Evolutionary conservation across 1,140 invertebrate genomes (phyloP).

Genomic region (Euschistus heros): DNA sequence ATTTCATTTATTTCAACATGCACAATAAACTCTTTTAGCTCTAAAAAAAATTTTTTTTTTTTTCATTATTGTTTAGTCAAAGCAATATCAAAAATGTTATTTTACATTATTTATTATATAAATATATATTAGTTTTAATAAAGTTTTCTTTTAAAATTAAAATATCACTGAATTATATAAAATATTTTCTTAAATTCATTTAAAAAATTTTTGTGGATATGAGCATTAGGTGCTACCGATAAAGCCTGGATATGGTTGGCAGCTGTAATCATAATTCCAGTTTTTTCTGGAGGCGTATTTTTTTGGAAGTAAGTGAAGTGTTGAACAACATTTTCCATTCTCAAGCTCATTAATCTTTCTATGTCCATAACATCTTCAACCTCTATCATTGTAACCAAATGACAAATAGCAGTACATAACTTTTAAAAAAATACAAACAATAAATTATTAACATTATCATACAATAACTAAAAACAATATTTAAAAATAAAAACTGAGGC

Average conservation of each 20-base stretch:
- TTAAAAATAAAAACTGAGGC: background rate
- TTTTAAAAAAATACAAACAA: constrained; percentile 15
- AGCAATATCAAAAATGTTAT: no score
- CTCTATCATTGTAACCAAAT: constrained; percentile 14
- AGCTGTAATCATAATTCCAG: constrained; percentile 1
- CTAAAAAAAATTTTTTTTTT: no score
- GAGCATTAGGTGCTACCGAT: background rate
- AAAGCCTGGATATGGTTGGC: constrained; percentile 2
- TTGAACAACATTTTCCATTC: constrained; percentile 10
- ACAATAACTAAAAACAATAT: background rate
- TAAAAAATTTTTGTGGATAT: background rate
- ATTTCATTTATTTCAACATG: no score
- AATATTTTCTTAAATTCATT: background rate
- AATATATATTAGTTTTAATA: no score
- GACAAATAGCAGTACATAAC: constrained; percentile 24
- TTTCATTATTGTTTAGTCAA: no score
- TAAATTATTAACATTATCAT: background rate
- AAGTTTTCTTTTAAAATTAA: no score
- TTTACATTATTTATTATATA: no score
- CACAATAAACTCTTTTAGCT: no score
- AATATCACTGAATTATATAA: background rate
- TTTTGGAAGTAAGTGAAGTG: constrained; percentile 19
- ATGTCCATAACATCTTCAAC: constrained; percentile 19
- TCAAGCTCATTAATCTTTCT: constrained; percentile 12
- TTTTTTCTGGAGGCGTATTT: constrained; percentile 20